Evolutionary conservation across 2,888 invertebrate species (phyloP), one percentile per base, ranked within the genome.

Genomic region (Pherbina coryleti): DNA sequence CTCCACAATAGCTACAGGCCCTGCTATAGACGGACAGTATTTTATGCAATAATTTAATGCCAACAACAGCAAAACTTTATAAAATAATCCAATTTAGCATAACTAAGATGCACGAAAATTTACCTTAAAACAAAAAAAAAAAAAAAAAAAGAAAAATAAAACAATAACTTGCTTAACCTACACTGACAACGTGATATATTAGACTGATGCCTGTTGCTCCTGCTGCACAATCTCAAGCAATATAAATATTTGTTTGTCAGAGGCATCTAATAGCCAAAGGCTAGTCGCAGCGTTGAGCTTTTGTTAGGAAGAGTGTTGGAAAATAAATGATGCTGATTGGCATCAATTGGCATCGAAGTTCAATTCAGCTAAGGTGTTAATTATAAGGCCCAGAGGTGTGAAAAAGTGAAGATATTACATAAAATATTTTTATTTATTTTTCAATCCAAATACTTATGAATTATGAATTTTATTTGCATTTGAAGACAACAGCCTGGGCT

Each of bases 211-310:
- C 37, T 14, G 57, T 31, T 53, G 31, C 17, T 51, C 19, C 51
- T 25, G 55, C 31, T 53, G 67, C 86, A 84, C 86, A 87, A 87
- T 87, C 88, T 86, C 86, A 84, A 86, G 82, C 84, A 86, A 86
- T 87, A 87, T 88, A 87, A 87, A 87, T 87, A 87, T 87, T 87
- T 87, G 88, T 87, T 88, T 83, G 80, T 81, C 71, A 75, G 75
- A 22, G 34, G 51, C 66, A 75, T 66, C 67, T 44, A 34, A 67
- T 3, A 55, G 75, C 75, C 75, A 5, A 44, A 7, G 67, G 75
- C n/a, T 66, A 17, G 14, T 44, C 5, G 5, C 9, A 17, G 7
- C 25, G 19, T 5, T 19, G 17, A n/a, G 55, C 31, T 19, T 66
- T 17, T 51, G 0, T 22, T 7, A 51, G 51, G 55, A 62, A 17